phyloP scores from a whole-genome alignment of 53 echinoderm and acorn worm species.

The Holothuria scabra region DNA sequence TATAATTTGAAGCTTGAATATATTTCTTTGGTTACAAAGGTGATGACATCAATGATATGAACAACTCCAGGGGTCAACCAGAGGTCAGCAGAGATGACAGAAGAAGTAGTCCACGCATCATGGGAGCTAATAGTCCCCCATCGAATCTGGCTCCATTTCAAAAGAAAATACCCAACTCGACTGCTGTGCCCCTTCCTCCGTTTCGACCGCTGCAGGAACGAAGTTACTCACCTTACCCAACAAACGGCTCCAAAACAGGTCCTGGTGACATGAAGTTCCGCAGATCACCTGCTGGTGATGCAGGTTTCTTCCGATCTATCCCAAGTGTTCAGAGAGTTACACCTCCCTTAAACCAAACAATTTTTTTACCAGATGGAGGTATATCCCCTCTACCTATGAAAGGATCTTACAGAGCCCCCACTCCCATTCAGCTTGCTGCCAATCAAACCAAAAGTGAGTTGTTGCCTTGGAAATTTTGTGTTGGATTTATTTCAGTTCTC shows the following conservation, averaged over 20 bases:
- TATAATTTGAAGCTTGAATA: too few relatives aligned
- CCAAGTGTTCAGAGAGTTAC: slow-evolving; percentile 73
- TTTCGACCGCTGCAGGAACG: slow-evolving; percentile 27
- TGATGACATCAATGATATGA: too few relatives aligned
- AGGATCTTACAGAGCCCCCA: slow-evolving; percentile 67
- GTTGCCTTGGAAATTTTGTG: background rate
- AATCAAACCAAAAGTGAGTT: slow-evolving; percentile 36
- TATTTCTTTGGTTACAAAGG: too few relatives aligned
- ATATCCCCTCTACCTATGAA: slow-evolving; percentile 51
- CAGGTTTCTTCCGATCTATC: slow-evolving; percentile 51
- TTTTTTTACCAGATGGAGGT: slow-evolving; percentile 46
- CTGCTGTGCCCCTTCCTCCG: background rate
- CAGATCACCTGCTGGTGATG: background rate
- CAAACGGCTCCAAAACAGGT: background rate
- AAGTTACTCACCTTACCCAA: slow-evolving; percentile 39
- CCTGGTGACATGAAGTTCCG: slow-evolving; percentile 3
- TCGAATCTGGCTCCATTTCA: slow-evolving; percentile 10
- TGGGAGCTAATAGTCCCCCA: background rate
- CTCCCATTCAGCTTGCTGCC: slow-evolving; percentile 57
- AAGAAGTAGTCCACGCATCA: background rate
- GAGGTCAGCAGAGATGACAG: slow-evolving; percentile 9
- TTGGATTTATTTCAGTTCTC: background rate
- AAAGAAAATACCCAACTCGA: slow-evolving; percentile 45
- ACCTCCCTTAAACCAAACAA: slow-evolving; percentile 56
- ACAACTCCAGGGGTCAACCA: too few relatives aligned